Evolutionary conservation across 1,140 invertebrate genomes (phyloP), one percentile per base, ranked within the genome.

Genomic region (Anagrus nilaparvatae): DNA sequence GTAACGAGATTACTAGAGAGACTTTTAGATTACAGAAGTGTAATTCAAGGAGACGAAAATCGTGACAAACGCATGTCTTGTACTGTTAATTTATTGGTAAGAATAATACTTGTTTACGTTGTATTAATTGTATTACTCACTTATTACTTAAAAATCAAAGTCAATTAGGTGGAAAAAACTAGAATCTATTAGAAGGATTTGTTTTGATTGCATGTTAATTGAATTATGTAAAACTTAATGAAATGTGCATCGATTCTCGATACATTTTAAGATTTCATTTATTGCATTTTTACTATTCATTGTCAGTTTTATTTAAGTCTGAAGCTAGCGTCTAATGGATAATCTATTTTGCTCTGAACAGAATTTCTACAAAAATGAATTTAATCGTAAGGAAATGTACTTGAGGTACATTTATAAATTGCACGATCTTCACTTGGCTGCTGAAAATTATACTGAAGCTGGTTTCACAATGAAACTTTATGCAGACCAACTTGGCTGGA

Each of bases 281-380:
- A 32, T 10, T 32, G 17, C 8, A 6, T n/a, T 32, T 32, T 16
- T 32, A 32, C 13, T 7, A 32, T 7, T 8, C 12, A 7, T 27
- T 27, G 24, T 12, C 24, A 27, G 6, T 27, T 27, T 27, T 27
- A 6, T 12, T 27, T 12, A 7, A 7, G 24, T 27, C 24, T 27
- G n/a, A 35, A 29, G n/a, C n/a, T n/a, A n/a, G n/a, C n/a, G n/a
- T n/a, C n/a, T n/a, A 16, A 58, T 60, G 60, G 52, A 52, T 31
- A 30, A 55, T 19, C 48, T 60, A 34, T 35, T 56, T 25, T 54
- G 59, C 14, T 59, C 60, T 72, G n/a, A 76, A 27, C 70, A 91
- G 84, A 93, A 96, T 58, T 97, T 97, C 61, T 98, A 97, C 69
- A 92, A 95, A 62, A 89, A 91, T 59, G 91, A 89, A 64, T 94